phyloP scores from a whole-genome alignment of 2,113 vertebrate genomes.

The Peromyscus californicus region DNA sequence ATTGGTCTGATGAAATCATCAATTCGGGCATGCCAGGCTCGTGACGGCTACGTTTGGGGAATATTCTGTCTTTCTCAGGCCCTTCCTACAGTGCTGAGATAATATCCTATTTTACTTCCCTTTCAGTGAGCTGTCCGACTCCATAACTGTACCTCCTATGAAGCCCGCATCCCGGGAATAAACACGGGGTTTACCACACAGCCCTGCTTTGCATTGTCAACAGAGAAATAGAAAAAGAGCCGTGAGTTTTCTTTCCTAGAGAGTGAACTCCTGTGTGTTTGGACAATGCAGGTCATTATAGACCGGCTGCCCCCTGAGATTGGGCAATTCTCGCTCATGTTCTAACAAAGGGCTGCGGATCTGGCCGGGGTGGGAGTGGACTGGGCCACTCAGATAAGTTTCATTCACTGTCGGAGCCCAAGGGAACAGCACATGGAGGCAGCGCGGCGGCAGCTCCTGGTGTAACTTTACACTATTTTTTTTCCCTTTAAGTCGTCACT shows the following conservation, averaged over 20 bases:
- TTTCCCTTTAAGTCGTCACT: constrained; percentile 87
- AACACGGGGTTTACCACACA: constrained; percentile 82
- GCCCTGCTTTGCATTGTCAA: constrained; percentile 72
- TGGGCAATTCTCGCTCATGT: constrained; percentile 73
- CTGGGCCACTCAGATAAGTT: constrained; percentile 83
- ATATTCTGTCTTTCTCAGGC: constrained; percentile 50
- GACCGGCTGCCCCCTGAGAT: constrained; percentile 78
- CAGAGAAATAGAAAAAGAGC: constrained; percentile 79
- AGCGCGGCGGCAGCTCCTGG: constrained; percentile 84
- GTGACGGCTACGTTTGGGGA: constrained; percentile 47
- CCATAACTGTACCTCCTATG: constrained; percentile 72
- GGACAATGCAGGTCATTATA: constrained; percentile 80
- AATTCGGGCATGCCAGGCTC: constrained; percentile 69
- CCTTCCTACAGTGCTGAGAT: background rate
- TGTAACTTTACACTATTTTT: constrained; percentile 89
- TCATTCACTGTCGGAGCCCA: constrained; percentile 86
- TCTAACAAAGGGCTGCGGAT: constrained; percentile 76
- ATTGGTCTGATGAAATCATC: constrained; percentile 80
- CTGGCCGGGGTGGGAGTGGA: constrained; percentile 73
- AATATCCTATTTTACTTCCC: constrained; percentile 65
- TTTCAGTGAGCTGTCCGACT: constrained; percentile 57
- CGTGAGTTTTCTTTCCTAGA: constrained; percentile 81
- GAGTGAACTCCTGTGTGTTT: constrained; percentile 81
- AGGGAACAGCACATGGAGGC: constrained; percentile 84
- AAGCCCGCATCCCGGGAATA: constrained; percentile 45